Evolutionary conservation across 2,888 invertebrate genomes (phyloP), one percentile per base, ranked within the genome.

Genomic region (Amiota mariae): DNA sequence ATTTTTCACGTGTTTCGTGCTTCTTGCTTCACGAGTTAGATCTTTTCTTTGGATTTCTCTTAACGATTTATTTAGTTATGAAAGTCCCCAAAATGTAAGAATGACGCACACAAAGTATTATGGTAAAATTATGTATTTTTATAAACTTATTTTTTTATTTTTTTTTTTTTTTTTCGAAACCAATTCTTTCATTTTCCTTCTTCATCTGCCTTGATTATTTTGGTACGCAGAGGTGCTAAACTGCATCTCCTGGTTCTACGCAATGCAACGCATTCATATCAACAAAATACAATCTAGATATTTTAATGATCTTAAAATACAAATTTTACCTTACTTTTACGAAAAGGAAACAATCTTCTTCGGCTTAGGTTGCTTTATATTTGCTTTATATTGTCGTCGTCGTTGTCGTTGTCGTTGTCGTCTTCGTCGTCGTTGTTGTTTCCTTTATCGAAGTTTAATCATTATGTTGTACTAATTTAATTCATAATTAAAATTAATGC

Each of bases 1-100:
- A 70, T 57, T 70, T 79, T 81, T 81, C 77, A 70, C 70, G 13
- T 66, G 64, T 75, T 74, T 68, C 48, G 20, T 63, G n/a, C 70
- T 67, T 66, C 54, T 24, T 63, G 36, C 67, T 36, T 20, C 20
- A 20, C 70, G 49, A 63, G 49, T 68, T 2, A 63, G 20, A 57
- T 57, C 72, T 54, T 68, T 24, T 61, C 61, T 75, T 76, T 72
- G 13, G 63, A 63, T 76, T 73, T 74, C 75, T 73, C 68, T 76
- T 78, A 82, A 79, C 77, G 78, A 80, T 82, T 83, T 78, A 79
- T 77, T 72, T 75, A 75, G 82, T 84, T 84, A n/a, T 70, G 47
- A 63, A 71, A 54, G 13, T 12, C 51, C n/a, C 20, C 51, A 15
- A 54, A 68, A 36, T 46, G 46, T 15, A 54, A 15, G 54, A 15